Conservation (phyloP, 2,797 vertebrate genomes). For the Propithecus perrieri region DNA sequence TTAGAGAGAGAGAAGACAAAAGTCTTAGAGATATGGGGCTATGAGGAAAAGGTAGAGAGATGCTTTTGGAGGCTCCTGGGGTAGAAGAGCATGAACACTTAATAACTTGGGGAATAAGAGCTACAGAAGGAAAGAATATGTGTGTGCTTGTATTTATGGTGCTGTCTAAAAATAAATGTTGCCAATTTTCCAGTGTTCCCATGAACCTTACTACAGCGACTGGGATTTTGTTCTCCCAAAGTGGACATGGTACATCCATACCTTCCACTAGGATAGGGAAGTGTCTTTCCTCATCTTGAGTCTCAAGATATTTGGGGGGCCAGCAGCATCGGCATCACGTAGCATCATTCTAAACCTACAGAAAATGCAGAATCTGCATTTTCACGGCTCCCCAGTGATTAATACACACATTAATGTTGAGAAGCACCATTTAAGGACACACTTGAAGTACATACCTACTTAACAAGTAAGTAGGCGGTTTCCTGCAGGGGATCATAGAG, state of each 20-base stretch:
- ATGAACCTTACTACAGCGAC: not conserved
- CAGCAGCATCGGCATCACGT: no score
- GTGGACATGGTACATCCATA: not conserved
- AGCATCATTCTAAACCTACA: not conserved
- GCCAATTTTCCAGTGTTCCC: not conserved
- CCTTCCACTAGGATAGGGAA: not conserved
- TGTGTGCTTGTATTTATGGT: not conserved
- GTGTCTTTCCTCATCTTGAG: not conserved
- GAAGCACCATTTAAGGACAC: not conserved
- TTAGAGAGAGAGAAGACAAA: not conserved
- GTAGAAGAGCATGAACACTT: not conserved
- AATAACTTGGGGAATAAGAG: not conserved
- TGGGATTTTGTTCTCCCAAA: not conserved
- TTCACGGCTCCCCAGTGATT: not conserved
- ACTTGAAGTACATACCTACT: not conserved
- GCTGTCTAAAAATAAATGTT: not conserved
- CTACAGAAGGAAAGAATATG: not conserved
- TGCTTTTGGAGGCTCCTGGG: not conserved
- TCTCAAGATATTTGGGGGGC: not conserved
- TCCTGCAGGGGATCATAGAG: not conserved
- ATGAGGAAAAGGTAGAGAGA: not conserved
- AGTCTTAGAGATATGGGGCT: accelerated
- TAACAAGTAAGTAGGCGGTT: not conserved
- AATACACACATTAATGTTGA: not conserved
- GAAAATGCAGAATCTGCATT: not conserved